Conservation (phyloP, 53 echinoderm and acorn worm genomes). For the Henricia sp. region DNA sequence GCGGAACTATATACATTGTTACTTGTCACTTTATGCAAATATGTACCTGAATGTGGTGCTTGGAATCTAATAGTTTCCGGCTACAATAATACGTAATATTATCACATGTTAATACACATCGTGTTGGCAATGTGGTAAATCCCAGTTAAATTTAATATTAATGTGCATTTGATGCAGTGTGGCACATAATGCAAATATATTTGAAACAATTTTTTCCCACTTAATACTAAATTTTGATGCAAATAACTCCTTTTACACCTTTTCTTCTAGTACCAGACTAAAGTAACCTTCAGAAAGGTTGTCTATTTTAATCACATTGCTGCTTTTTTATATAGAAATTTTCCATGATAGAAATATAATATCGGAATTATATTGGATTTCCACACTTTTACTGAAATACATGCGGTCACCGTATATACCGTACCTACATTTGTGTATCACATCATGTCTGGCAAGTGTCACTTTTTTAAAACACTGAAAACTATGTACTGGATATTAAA, state of each 20-base stretch:
- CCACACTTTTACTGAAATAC: constrained; percentile 50
- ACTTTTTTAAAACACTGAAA: constrained; percentile 23
- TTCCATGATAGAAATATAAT: constrained; percentile 35
- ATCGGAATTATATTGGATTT: constrained; percentile 33
- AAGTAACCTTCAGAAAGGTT: background rate
- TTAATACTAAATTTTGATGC: constrained; percentile 6
- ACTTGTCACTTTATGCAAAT: constrained; percentile 42
- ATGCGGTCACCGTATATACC: constrained; percentile 24
- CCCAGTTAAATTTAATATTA: background rate
- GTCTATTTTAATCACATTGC: constrained; percentile 52
- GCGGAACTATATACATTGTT: constrained; percentile 11
- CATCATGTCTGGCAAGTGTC: background rate
- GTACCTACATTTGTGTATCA: constrained; percentile 16
- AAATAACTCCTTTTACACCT: constrained; percentile 17
- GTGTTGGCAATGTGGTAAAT: background rate
- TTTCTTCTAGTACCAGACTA: constrained; percentile 35
- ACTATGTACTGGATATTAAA: constrained; percentile 1
- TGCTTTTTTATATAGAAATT: constrained; percentile 59
- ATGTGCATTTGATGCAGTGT: constrained; percentile 13
- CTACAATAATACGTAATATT: too few species aligned
- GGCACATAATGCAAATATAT: constrained; percentile 36
- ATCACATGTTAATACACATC: background rate
- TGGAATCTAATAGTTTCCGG: constrained; percentile 9
- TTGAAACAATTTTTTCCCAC: background rate
- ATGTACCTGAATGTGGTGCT: constrained; percentile 41